These are phyloP conservation scores for Ceyx erithaca DNA, from an alignment of 2,797 vertebrate species.

Conservation along the genomic window DNA sequence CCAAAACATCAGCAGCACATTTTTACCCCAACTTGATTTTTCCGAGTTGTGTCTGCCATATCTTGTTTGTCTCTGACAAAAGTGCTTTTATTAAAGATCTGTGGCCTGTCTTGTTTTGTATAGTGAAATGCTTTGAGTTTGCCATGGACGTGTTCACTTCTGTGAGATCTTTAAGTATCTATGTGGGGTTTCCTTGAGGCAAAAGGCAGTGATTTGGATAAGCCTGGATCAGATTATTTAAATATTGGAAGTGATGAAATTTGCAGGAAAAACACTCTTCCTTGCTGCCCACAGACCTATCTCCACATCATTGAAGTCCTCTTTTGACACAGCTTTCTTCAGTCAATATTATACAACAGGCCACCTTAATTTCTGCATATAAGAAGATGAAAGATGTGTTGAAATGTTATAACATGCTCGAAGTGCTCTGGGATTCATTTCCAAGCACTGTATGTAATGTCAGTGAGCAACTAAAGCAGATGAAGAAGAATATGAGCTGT, in stretches of 20 bases:
- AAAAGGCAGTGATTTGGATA: not conserved
- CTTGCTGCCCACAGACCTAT: not conserved
- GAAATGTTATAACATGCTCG: not conserved
- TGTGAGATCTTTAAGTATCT: not conserved
- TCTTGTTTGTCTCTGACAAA: constrained; percentile 41
- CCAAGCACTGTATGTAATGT: not conserved
- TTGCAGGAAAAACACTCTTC: not conserved
- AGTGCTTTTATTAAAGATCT: constrained; percentile 68
- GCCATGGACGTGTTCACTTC: not conserved
- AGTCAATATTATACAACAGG: not conserved
- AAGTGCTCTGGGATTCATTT: not conserved
- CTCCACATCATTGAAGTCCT: not conserved
- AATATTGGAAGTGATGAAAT: not conserved
- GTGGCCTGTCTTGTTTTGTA: constrained; percentile 30
- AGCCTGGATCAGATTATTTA: not conserved
- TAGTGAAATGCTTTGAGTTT: not conserved
- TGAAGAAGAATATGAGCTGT: not conserved
- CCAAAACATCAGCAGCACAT: constrained; percentile 28
- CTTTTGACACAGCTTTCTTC: not conserved
- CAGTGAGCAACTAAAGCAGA: not conserved
- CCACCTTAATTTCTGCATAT: not conserved
- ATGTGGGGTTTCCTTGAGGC: not conserved
- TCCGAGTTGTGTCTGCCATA: constrained; percentile 11
- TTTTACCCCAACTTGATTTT: not conserved
- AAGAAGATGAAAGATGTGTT: not conserved